These are phyloP conservation scores for Aptenodytes forsteri DNA, from an alignment of 2,113 vertebrate genomes.

Conservation along the genomic window DNA sequence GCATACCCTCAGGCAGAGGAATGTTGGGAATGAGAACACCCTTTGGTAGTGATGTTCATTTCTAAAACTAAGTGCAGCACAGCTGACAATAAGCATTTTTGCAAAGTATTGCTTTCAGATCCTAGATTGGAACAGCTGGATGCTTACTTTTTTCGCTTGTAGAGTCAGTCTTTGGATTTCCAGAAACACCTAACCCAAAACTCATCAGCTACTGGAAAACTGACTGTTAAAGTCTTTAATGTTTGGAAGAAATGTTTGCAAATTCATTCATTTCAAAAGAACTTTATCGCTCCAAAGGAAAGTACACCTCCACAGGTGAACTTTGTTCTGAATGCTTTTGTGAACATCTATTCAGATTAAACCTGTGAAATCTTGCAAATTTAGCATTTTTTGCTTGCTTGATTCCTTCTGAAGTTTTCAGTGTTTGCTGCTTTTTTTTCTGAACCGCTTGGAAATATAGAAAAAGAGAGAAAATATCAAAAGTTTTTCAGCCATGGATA, in stretches of 20 bases:
- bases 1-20: constrained; percentile 4
- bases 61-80: constrained; percentile 38
- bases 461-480: background rate
- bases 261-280: background rate
- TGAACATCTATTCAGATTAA: background rate
- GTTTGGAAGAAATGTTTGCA: background rate
- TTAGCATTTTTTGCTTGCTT: background rate
- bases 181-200: background rate
- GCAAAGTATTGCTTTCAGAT: background rate
- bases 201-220: background rate
- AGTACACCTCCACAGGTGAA: background rate
- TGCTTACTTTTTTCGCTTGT: background rate
- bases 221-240: background rate
- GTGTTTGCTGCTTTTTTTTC: background rate
- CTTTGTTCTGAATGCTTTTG: background rate
- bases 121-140: constrained; percentile 39
- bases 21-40: constrained; percentile 32
- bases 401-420: background rate
- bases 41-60: background rate
- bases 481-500: background rate
- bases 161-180: background rate
- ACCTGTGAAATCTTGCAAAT: background rate
- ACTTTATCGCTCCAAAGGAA: background rate
- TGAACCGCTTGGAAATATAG: background rate
- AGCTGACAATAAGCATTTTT: constrained; percentile 45